These are phyloP conservation scores for Tokudaia muenninki DNA, from an alignment of 2,797 vertebrate species.

Conservation along the genomic window DNA sequence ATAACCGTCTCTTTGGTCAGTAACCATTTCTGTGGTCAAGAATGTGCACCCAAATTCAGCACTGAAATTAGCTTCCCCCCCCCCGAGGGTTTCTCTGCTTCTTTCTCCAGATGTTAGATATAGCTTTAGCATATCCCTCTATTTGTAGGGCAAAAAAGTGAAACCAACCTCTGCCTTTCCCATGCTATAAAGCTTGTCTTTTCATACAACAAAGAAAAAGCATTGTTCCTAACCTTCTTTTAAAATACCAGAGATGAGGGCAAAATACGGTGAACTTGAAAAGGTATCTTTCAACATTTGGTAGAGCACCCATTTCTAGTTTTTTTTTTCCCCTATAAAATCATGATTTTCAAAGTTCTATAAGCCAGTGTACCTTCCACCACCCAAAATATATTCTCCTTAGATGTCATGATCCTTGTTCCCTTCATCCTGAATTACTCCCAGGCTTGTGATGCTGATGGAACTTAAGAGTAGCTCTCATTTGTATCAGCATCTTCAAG, in stretches of 20 bases:
- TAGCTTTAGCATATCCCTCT: background rate
- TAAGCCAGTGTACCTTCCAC: constrained; percentile 17
- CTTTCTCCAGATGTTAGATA: background rate
- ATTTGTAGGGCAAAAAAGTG: background rate
- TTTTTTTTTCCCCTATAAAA: constrained; percentile 15
- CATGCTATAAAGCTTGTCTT: constrained; percentile 24
- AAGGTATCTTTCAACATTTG: background rate
- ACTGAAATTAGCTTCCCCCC: background rate
- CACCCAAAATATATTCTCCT: background rate
- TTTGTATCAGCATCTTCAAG: background rate
- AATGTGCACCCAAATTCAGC: background rate
- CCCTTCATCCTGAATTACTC: background rate
- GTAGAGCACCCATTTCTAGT: background rate
- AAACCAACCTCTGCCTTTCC: background rate
- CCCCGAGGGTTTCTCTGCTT: constrained; percentile 10
- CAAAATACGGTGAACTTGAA: constrained; percentile 6
- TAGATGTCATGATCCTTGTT: background rate
- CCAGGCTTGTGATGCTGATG: background rate
- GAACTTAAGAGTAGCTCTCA: background rate
- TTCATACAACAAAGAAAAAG: constrained; percentile 5
- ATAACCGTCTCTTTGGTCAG: background rate
- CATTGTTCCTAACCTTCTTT: background rate
- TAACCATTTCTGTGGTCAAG: background rate
- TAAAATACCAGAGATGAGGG: constrained; percentile 8
- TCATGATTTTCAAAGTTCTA: background rate